Evolutionary conservation across 2,113 vertebrate genomes (phyloP), one percentile per base, ranked within the genome.

Genomic region (Thryonomys swinderianus): DNA sequence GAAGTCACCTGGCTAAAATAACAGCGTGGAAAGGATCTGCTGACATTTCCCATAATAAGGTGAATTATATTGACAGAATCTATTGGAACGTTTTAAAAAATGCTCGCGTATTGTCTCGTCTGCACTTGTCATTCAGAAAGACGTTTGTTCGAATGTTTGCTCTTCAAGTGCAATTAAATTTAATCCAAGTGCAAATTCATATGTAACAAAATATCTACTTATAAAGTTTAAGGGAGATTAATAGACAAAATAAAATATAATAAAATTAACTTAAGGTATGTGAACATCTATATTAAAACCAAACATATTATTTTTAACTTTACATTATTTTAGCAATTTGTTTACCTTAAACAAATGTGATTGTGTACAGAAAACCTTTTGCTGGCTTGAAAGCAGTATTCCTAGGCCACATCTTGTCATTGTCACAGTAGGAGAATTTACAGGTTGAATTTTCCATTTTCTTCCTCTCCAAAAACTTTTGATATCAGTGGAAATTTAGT

Each of bases 1-100:
- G 73, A 97, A 96, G 92, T 71, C 88, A 74, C 64, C 93, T 92
- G 61, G 32, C 74, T 94, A 94, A 48, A 89, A 83, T 90, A 85
- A 96, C 85, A 62, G 76, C 69, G 64, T 92, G 80, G 74, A 45
- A 87, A 95, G 92, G 96, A 64, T 90, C 20, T 67, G 69, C 85
- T 98, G 91, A 91, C 37, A 85, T 96, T 96, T 89, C 40, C 57
- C 82, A 81, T 95, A 73, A 81, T 73, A 92, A 87, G 78, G 74
- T n/a, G 55, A 91, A 79, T 90, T 81, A 95, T 25, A 74, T 42
- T 5, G 69, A 37, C 90, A 53, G 48, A 37, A 10, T 30, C 30
- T 69, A 51, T 62, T 76, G 85, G 30, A 42, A 86, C 73, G 23
- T 27, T 91, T 90, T 92, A 62, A 16, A 32, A 71, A 88, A 91